Evolutionary conservation across 2,888 invertebrate genomes (phyloP), one percentile per base, ranked within the genome.

Genomic region (Tachina lurida): DNA sequence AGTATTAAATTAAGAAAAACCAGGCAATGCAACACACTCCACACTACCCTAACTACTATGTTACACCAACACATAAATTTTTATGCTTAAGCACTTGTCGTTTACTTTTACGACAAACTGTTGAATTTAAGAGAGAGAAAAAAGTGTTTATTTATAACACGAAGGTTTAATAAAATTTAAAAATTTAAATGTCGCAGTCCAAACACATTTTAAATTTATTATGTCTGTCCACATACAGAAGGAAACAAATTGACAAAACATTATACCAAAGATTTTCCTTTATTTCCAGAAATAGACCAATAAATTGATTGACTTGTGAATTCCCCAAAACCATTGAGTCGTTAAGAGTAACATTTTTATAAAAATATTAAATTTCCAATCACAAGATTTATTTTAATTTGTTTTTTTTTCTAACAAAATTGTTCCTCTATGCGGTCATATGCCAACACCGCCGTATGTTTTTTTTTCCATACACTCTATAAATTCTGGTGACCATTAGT

Each of bases 101-200:
- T 81, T 81, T 70, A 73, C 1, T 77, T 77, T 74, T 62, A 84
- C 65, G 52, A 54, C 83, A 67, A 54, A 56, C 60, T 62, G 54
- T 60, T 54, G 45, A 58, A 58, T 12, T 83, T 52, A 45, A 58
- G 9, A 10, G n/a, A 58, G 9, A 10, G n/a, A n/a, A 60, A 56
- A 56, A 56, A 31, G 41, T n/a, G 74, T 71, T 60, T 65, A 58
- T 76, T 70, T 62, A 56, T 39, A 19, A 52, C 10, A 78, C 8
- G 45, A 80, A 52, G 22, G 15, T 62, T 74, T 54, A 76, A 82
- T 82, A 76, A 76, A 76, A 82, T 70, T 47, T 54, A 52, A 45
- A 75, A 68, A 56, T 47, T 60, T 31, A 45, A 60, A 19, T 56
- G 45, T 17, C 75, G 68, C 74, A 75, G 1, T 60, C 39, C 17